phyloP scores from a whole-genome alignment of 2,888 invertebrate species.

The Caradrina clavipalpis region DNA sequence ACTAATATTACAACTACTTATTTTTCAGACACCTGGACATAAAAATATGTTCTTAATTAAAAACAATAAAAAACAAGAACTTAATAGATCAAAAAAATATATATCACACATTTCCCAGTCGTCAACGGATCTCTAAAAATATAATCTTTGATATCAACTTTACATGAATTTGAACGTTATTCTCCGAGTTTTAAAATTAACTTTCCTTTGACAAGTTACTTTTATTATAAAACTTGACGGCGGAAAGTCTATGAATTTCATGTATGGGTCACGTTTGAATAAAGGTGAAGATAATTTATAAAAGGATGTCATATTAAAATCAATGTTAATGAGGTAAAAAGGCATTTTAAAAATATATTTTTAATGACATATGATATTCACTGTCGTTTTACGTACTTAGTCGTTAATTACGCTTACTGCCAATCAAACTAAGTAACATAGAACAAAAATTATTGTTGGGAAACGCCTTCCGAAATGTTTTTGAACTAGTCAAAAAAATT shows the following conservation, averaged over 20 bases:
- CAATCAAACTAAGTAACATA: no score
- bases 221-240: slow-evolving; percentile 68
- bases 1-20: no score
- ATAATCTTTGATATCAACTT: slow-evolving; percentile 44
- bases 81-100: not conserved
- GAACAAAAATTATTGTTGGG: no score
- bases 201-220: slow-evolving; percentile 16
- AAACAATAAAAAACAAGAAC: not conserved
- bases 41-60: no score
- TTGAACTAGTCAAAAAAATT: no score
- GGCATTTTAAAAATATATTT: not conserved
- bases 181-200: slow-evolving; percentile 3
- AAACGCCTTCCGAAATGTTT: no score
- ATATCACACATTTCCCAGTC: not conserved
- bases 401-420: no score
- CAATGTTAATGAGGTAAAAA: not conserved
- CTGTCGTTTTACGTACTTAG: no score
- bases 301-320: slow-evolving; percentile 24
- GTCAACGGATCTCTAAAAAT: slow-evolving; percentile 43
- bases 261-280: slow-evolving; percentile 36
- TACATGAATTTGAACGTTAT: slow-evolving; percentile 45
- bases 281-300: slow-evolving; percentile 25
- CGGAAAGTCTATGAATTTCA: slow-evolving; percentile 58
- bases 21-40: no score
- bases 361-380: no score